Percentiles rank a stretch among this genome's conserved stretches.
phyloP scores from a whole-genome alignment of 2,797 vertebrate genomes.

The Galaxias olidus region DNA sequence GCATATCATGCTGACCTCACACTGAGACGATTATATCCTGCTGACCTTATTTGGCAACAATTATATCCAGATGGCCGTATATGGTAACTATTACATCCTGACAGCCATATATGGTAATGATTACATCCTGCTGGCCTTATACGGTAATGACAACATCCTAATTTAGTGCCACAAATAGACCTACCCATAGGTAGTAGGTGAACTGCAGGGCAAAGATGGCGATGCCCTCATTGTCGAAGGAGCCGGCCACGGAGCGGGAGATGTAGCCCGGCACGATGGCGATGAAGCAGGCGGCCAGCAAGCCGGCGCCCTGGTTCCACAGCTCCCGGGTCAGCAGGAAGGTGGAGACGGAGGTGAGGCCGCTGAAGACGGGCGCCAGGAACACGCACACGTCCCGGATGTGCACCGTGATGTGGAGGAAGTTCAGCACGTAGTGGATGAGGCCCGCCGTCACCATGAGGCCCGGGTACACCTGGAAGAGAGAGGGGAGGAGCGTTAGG shows the following conservation, averaged over 20 bases:
- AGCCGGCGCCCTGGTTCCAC: slow-evolving; percentile 96
- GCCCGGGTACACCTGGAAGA: slow-evolving; percentile 90
- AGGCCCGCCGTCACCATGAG: slow-evolving; percentile 96
- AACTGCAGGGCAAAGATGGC: slow-evolving; percentile 99
- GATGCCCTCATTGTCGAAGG: slow-evolving; percentile 98
- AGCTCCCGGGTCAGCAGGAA: slow-evolving; percentile 95
- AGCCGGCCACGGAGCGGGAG: slow-evolving; percentile 96
- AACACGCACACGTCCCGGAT: slow-evolving; percentile 98
- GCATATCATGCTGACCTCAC: no score
- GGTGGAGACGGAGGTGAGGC: slow-evolving; percentile 95
- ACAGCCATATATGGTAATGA: no score
- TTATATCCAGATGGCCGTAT: no score
- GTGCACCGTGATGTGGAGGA: slow-evolving; percentile 95
- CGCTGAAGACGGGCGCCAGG: slow-evolving; percentile 95
- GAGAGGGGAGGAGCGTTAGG: neutral
- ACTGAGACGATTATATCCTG: no score
- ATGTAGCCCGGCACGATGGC: slow-evolving; percentile 98
- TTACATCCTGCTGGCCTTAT: no score
- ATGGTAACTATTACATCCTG: no score
- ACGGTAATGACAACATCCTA: no score
- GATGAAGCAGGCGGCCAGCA: slow-evolving; percentile 97
- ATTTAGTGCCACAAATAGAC: slow-evolving; percentile 25
- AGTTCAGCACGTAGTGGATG: slow-evolving; percentile 96
- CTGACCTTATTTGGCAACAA: no score
- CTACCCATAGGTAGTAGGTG: slow-evolving; percentile 98